These are phyloP conservation scores for Perca schrenkii DNA, from an alignment of 2,113 vertebrate species.

Conservation along the genomic window DNA sequence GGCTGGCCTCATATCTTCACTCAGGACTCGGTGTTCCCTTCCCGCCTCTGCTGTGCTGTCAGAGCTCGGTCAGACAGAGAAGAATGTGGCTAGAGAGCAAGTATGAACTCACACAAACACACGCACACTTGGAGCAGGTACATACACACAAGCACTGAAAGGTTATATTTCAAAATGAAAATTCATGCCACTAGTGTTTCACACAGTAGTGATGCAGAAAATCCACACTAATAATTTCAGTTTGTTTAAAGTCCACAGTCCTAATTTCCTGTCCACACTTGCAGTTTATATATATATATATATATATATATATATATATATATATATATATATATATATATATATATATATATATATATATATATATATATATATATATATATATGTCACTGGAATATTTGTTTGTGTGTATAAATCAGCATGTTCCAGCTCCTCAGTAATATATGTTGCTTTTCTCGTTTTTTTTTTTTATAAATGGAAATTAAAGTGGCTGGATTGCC, in stretches of 20 bases:
- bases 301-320: no score
- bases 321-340: no score
- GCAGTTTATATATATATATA: no score
- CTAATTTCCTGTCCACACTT: background rate
- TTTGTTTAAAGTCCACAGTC: background rate
- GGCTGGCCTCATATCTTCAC: conserved; percentile 79
- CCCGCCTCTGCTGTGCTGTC: conserved; percentile 68
- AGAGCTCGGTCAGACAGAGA: conserved; percentile 75
- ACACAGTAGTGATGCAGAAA: background rate
- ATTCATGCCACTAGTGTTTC: background rate
- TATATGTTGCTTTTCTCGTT: background rate
- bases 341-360: no score
- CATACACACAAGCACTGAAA: conserved; percentile 33
- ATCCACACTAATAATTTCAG: conserved; percentile 3
- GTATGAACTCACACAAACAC: conserved; percentile 44
- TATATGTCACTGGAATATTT: background rate
- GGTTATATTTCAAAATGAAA: conserved; percentile 30
- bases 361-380: no score
- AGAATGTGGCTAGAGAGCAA: conserved; percentile 73
- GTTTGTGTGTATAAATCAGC: background rate
- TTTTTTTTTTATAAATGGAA: background rate
- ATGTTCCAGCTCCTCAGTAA: background rate
- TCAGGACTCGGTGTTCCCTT: conserved; percentile 77
- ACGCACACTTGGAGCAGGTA: conserved; percentile 13
- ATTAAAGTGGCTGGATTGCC: background rate